These are phyloP conservation scores for Myotis planiceps DNA, from an alignment of 2,797 vertebrate species.

Conservation along the genomic window DNA sequence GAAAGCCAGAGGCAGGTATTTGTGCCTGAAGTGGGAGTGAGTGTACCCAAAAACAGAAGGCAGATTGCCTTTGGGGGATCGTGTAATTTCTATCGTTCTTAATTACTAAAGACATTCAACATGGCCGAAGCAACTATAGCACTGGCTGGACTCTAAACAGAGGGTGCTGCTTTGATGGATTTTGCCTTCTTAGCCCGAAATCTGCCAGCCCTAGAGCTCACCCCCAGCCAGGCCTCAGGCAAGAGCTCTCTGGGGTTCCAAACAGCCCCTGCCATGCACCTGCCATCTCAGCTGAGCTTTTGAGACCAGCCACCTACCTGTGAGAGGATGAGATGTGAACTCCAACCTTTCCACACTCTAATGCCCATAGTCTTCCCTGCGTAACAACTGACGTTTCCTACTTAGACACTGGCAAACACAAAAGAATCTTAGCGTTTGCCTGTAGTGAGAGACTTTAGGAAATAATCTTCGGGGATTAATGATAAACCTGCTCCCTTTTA, in stretches of 20 bases:
- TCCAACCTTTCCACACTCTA: background rate
- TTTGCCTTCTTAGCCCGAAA: background rate
- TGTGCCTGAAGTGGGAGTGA: background rate
- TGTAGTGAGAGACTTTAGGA: constrained; percentile 12
- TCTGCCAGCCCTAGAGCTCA: background rate
- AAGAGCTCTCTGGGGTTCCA: background rate
- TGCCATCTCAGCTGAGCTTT: background rate
- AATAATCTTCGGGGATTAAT: background rate
- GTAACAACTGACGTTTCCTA: background rate
- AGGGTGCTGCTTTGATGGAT: background rate
- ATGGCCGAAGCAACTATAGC: background rate
- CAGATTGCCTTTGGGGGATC: background rate
- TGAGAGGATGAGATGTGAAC: background rate
- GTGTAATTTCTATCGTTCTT: background rate
- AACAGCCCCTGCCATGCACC: rapidly evolving
- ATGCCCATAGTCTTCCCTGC: background rate
- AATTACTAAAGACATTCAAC: background rate
- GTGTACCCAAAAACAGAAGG: background rate
- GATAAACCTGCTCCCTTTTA: background rate
- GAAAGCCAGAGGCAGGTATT: background rate
- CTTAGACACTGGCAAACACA: background rate
- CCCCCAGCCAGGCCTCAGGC: background rate
- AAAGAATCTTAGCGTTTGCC: background rate
- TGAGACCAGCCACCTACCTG: background rate
- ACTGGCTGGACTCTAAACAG: background rate